Base-by-base conservation (phyloP, 2,888 invertebrate species). In the Brenthis hecate region DNA sequence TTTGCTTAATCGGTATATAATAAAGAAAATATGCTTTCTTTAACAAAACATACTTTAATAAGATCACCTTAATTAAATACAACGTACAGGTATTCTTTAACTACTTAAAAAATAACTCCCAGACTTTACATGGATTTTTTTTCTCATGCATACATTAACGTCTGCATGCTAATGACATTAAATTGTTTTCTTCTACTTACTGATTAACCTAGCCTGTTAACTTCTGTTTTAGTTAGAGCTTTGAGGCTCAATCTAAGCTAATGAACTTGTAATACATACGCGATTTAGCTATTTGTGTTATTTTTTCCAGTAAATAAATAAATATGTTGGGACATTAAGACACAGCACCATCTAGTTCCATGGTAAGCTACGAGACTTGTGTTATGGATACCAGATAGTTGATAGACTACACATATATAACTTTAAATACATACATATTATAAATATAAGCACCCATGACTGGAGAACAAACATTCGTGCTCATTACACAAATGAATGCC, bases 131-230 rank as follows among this genome's bases (percentile, higher is more conserved):
- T 28, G 54, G 54, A 58, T 66, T 60, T 66, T 66, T 66, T 66
- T 61, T 54, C 61, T 51, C 47, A 13, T 56, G 66, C 51, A 67
- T 62, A 56, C 36, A 66, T 66, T 61, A 66, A n/a, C 58, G 55
- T 51, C 48, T 48, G 43, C 56, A 62, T 67, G 67, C 56, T 56
- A 67, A 67, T 67, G 51, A 28, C 55, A 62, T 67, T 62, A 62
- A 67, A 67, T 67, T 67, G 43, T 62, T 62, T 67, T 56, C 62
- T 28, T 23, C 61, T 56, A 62, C 61, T 56, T 16, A 11, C 16
- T 48, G 50, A 32, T 60, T 60, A 32, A 60, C 5, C 56, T 61
- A 56, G 43, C 65, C 43, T 58, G 65, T 32, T 32, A 6, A 60
- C n/a, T 60, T 60, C 60, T 32, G 50, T 60, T 60, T 50, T 6